phyloP scores from a whole-genome alignment of 2,888 invertebrate genomes.

The Campopleginae sp. region DNA sequence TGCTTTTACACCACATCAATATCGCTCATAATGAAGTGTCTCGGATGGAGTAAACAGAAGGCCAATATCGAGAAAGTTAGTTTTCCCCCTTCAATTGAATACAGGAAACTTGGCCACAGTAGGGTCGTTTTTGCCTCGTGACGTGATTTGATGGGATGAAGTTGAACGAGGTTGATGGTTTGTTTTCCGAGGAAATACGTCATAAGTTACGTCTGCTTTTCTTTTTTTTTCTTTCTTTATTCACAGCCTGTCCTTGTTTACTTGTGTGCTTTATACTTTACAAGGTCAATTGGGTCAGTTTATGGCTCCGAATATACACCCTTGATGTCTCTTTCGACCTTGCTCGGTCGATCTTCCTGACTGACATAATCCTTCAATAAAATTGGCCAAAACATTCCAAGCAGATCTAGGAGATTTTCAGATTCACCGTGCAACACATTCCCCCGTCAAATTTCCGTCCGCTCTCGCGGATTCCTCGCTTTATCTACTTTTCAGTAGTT shows the following conservation, averaged over 20 bases:
- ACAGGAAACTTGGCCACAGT: conserved; percentile 23
- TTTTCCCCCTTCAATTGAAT: conserved; percentile 37
- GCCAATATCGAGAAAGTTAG: conserved; percentile 45
- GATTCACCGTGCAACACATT: not conserved
- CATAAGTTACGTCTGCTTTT: conserved; percentile 1
- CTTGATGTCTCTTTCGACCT: not conserved
- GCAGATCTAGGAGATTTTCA: not conserved
- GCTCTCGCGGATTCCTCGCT: not conserved
- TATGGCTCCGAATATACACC: not conserved
- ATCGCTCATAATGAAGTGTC: conserved; percentile 1
- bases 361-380: too few relatives aligned
- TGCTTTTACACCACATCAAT: not conserved
- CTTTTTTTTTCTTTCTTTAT: not conserved
- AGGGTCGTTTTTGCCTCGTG: conserved; percentile 17
- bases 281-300: not conserved
- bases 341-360: not conserved
- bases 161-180: not conserved
- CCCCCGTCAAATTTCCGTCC: not conserved
- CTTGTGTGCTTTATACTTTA: not conserved
- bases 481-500: not conserved
- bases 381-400: too few relatives aligned
- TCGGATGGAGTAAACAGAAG: conserved; percentile 8
- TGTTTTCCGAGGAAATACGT: conserved; percentile 12
- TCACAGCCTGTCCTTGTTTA: not conserved
- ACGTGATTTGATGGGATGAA: conserved; percentile 1